These are phyloP conservation scores for Chaetodon trifasciatus DNA, from an alignment of 2,797 vertebrate species.

Conservation along the genomic window DNA sequence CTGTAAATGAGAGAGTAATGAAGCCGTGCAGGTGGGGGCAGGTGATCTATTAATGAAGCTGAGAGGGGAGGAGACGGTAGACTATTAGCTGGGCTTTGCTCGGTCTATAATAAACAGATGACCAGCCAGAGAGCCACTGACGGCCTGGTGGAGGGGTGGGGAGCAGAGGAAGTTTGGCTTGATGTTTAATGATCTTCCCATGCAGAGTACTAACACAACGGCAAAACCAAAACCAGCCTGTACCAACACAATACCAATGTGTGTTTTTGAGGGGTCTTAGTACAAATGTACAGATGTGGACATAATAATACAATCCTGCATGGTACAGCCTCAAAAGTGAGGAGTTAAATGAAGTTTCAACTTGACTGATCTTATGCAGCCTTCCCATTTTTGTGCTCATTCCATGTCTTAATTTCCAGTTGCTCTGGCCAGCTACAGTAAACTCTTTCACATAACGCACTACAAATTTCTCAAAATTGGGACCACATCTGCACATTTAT, in stretches of 20 bases:
- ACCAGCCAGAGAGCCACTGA: constrained; percentile 43
- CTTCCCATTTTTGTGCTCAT: background rate
- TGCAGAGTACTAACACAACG: constrained; percentile 29
- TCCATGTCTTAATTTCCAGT: background rate
- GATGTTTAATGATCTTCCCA: constrained; percentile 57
- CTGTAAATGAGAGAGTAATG: constrained; percentile 83
- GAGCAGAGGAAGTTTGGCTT: constrained; percentile 30
- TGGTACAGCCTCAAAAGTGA: background rate
- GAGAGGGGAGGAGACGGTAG: constrained; percentile 49
- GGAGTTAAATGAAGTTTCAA: background rate
- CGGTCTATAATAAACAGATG: constrained; percentile 58
- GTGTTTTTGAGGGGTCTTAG: background rate
- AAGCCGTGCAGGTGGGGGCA: constrained; percentile 79
- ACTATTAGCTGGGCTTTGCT: constrained; percentile 48
- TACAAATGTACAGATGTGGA: background rate
- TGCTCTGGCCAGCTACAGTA: background rate
- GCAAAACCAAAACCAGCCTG: background rate
- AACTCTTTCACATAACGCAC: background rate
- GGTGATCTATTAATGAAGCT: constrained; percentile 83
- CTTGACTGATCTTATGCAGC: background rate
- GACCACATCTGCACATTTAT: background rate
- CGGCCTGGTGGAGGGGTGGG: constrained; percentile 41
- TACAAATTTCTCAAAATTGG: background rate
- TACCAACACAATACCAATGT: background rate
- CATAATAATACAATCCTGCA: background rate